Evolutionary conservation across 1,140 invertebrate species (phyloP).

Genomic region (Chionoecetes opilio): DNA sequence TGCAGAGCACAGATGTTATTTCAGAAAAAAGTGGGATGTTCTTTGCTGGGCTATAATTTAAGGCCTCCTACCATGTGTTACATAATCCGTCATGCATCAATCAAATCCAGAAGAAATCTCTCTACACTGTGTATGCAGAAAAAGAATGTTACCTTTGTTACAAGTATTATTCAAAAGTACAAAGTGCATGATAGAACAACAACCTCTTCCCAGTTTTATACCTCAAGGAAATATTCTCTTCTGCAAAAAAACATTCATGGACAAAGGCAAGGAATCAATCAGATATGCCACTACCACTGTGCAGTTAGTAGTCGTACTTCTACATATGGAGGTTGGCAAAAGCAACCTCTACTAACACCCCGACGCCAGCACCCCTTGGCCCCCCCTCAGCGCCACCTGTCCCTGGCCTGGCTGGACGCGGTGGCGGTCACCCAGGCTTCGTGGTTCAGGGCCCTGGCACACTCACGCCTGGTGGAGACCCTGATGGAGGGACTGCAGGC

Average conservation of each 20-base stretch:
- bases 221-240: background rate
- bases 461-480: slow-evolving; percentile 52
- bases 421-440: slow-evolving; percentile 56
- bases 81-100: background rate
- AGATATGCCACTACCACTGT: background rate
- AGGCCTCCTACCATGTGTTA: background rate
- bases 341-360: background rate
- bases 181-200: background rate
- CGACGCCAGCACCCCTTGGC: background rate
- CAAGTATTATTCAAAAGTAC: background rate
- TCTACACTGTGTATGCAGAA: background rate
- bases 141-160: background rate
- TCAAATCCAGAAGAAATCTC: background rate
- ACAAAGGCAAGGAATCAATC: background rate
- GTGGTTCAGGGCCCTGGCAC: slow-evolving; percentile 62
- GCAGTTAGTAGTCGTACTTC: background rate
- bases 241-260: background rate
- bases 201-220: background rate
- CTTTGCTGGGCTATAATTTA: background rate
- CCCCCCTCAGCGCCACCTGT: slow-evolving; percentile 30
- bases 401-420: slow-evolving; percentile 56
- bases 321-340: background rate
- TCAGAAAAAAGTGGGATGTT: background rate
- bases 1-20: background rate
- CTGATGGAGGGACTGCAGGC: slow-evolving; percentile 84